These are phyloP conservation scores for Lithophane leautieri DNA, from an alignment of 2,888 invertebrate species.

Conservation along the genomic window DNA sequence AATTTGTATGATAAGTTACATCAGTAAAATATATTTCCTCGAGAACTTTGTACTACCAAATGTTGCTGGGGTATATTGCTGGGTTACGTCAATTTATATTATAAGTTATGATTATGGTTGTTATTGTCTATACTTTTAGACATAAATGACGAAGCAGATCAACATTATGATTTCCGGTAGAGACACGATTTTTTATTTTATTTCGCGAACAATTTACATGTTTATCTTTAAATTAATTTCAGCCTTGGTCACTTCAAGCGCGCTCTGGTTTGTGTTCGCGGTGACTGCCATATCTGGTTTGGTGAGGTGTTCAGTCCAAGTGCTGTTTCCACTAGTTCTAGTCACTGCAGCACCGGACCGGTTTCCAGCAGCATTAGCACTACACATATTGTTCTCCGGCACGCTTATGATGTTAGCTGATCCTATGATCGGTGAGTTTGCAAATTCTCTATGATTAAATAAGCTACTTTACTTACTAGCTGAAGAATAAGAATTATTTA, in stretches of 20 bases:
- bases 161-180: background rate
- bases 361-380: constrained; percentile 93
- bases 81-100: constrained; percentile 9
- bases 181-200: background rate
- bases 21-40: background rate
- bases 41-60: constrained; percentile 18
- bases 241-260: constrained; percentile 83
- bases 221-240: constrained; percentile 67
- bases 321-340: constrained; percentile 93
- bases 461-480: too few relatives aligned
- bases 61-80: background rate
- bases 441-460: constrained; percentile 8
- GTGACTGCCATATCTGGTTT: constrained; percentile 92
- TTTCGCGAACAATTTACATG: background rate
- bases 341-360: constrained; percentile 92
- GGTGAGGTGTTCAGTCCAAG: constrained; percentile 93
- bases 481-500: too few relatives aligned
- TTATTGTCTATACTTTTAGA: background rate
- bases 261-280: constrained; percentile 89
- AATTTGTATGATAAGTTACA: too few relatives aligned
- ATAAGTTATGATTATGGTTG: constrained; percentile 8
- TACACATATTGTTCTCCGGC: constrained; percentile 93
- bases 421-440: constrained; percentile 91
- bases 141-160: background rate
- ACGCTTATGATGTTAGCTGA: constrained; percentile 92